A percentile compares a stretch with the other conserved stretches of the same genome.
phyloP scores from a whole-genome alignment of 2,797 vertebrate genomes.

The Pelobates cultripes region DNA sequence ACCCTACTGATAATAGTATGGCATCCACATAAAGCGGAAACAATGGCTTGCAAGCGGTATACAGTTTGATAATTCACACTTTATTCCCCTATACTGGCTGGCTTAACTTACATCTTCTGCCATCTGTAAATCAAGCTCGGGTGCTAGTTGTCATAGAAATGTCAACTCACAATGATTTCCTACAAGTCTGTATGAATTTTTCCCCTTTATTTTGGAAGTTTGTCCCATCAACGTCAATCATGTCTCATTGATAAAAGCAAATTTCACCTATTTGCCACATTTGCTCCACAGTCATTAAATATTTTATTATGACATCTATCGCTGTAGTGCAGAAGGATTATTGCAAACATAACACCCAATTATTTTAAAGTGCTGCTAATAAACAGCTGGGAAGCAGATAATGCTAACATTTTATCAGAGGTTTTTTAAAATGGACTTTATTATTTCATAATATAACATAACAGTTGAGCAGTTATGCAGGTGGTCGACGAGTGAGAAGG shows the following conservation, averaged over 20 bases:
- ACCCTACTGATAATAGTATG: neutral
- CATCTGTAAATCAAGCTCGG: neutral
- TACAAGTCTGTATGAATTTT: neutral
- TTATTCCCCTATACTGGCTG: neutral
- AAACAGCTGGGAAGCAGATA: neutral
- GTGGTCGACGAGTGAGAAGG: neutral
- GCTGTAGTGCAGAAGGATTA: neutral
- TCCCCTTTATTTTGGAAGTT: neutral
- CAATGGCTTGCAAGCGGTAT: neutral
- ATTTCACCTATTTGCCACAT: neutral
- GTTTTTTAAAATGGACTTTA: neutral
- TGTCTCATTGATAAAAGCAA: slow-evolving; percentile 2
- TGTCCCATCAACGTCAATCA: neutral
- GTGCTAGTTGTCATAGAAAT: neutral
- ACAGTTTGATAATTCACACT: neutral
- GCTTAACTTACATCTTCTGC: neutral
- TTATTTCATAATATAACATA: neutral
- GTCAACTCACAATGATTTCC: neutral
- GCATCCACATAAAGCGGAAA: neutral
- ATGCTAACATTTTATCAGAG: neutral
- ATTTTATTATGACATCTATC: neutral
- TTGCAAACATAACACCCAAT: neutral
- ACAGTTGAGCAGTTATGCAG: neutral
- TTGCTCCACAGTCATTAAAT: neutral
- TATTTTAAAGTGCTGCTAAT: neutral